Percentiles rank a stretch among this genome's conserved stretches.
Evolutionary conservation across 2,888 invertebrate genomes (phyloP).

Genomic region (Marasmarcha lunaedactyla): DNA sequence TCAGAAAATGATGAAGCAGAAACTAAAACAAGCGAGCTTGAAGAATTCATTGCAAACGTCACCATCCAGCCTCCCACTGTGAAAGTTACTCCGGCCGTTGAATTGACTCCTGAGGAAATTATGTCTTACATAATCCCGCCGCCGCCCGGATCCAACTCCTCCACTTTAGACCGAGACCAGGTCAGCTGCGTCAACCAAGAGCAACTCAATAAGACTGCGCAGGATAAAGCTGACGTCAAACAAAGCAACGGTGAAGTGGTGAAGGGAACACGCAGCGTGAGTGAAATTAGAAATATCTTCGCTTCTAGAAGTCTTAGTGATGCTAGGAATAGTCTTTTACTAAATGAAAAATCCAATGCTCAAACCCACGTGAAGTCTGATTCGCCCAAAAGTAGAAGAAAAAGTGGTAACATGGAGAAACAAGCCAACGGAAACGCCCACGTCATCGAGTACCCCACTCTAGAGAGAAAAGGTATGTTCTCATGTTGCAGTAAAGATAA

Average conservation of each 20-base stretch:
- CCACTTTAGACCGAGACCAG: conserved; percentile 52
- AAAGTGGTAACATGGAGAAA: conserved; percentile 46
- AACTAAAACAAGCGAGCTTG: conserved; percentile 74
- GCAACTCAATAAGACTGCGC: conserved; percentile 37
- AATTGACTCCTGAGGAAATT: conserved; percentile 85
- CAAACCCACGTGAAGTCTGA: conserved; percentile 41
- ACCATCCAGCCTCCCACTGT: conserved; percentile 85
- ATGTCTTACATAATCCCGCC: conserved; percentile 88
- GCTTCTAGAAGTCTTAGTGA: conserved; percentile 60
- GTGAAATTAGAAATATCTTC: conserved; percentile 66
- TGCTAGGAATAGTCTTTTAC: conserved; percentile 59
- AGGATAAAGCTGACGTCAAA: conserved; percentile 30
- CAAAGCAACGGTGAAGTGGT: conserved; percentile 54
- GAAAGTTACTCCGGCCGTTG: conserved; percentile 79
- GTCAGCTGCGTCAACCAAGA: conserved; percentile 49
- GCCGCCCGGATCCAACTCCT: conserved; percentile 73
- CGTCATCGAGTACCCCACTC: conserved; percentile 79
- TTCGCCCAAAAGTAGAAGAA: conserved; percentile 57
- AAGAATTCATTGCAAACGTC: conserved; percentile 86
- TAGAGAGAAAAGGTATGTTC: conserved; percentile 79
- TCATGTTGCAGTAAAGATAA: conserved; percentile 77
- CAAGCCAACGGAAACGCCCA: conserved; percentile 58
- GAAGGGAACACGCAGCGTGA: conserved; percentile 70
- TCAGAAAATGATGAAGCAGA: conserved; percentile 32
- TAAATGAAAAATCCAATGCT: conserved; percentile 55